phyloP scores from a whole-genome alignment of 2,113 vertebrate species.

The Perca flavescens region DNA sequence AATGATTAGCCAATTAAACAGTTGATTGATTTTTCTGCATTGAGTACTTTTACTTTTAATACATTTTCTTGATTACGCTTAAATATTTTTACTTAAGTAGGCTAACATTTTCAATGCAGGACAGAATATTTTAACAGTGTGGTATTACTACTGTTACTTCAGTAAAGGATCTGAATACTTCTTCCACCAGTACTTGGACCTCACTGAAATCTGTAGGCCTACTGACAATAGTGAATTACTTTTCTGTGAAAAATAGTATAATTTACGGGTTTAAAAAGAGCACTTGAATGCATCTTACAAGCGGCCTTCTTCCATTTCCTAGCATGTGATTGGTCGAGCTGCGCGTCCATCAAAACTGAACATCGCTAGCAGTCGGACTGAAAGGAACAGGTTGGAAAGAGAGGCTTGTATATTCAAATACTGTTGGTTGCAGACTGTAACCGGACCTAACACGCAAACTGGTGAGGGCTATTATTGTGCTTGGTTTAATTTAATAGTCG shows the following conservation, averaged over 20 bases:
- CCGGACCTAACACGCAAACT: conserved; percentile 73
- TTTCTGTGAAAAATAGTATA: rapidly evolving
- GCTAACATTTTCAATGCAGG: too few species aligned
- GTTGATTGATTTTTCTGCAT: too few species aligned
- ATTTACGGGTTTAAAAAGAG: background rate
- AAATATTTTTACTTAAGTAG: too few species aligned
- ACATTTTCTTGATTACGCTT: too few species aligned
- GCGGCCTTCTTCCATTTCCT: background rate
- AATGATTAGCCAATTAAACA: too few species aligned
- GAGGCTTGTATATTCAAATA: conserved; percentile 42
- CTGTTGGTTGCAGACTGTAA: conserved; percentile 63
- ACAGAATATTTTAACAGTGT: too few species aligned
- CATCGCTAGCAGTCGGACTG: conserved; percentile 17
- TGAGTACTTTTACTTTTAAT: too few species aligned
- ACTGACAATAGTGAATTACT: background rate
- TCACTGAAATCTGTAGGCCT: background rate
- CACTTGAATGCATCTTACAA: conserved; percentile 29
- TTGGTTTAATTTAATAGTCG: background rate
- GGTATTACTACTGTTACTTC: too few species aligned
- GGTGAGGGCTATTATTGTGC: conserved; percentile 55
- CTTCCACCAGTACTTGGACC: too few species aligned
- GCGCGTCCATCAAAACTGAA: conserved; percentile 31
- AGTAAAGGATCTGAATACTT: too few species aligned
- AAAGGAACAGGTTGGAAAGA: conserved; percentile 62
- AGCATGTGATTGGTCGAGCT: conserved; percentile 54